Base-by-base conservation (phyloP, 2,113 vertebrate genomes). In the Petromus typicus region DNA sequence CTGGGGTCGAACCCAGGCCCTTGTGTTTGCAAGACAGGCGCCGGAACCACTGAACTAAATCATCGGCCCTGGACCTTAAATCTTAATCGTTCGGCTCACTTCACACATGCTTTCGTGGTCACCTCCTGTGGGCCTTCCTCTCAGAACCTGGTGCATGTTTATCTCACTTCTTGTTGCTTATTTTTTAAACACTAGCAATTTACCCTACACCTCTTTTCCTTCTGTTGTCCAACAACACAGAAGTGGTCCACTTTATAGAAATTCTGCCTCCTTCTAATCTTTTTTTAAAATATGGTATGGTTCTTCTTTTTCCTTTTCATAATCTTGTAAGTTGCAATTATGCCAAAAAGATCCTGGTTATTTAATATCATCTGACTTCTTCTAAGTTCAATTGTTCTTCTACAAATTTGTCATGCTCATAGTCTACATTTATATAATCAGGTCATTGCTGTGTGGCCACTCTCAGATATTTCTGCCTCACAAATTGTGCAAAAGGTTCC, bases 391-490 rank as follows among this genome's bases (percentile, higher is more conserved):
- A 30, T 8, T 71, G 1, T 54, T 91, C 34, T 87, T 85, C 89
- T 54, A 80, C 71, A 13, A 84, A 78, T 81, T 64, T 23, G 71
- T 54, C 54, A 30, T 93, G 40, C 22, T 93, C 59, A 22, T 64
- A 54, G 45, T 66, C 59, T 84, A 59, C 10, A n/a, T 0, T 40
- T 51, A 78, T 73, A 25, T 45, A 61, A 85, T 79, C 61, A 76
- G 45, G 82, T 73, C 93, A 32, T 86, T 92, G 32, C 3, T 56
- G 17, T 16, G 89, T 93, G 66, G 4, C 71, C 79, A 48, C 37
- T 66, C 2, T 45, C 56, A 82, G 87, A 56, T 81, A 84, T 78
- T 95, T 93, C 82, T 95, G 78, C 30, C 56, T 76, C 67, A 37
- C 8, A 95, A 83, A 63, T 93, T 66, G 45, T 48, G 16, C 48